These are phyloP conservation scores for Lytechinus pictus DNA, from an alignment of 35 echinoderm and acorn worm species.

Conservation along the genomic window DNA sequence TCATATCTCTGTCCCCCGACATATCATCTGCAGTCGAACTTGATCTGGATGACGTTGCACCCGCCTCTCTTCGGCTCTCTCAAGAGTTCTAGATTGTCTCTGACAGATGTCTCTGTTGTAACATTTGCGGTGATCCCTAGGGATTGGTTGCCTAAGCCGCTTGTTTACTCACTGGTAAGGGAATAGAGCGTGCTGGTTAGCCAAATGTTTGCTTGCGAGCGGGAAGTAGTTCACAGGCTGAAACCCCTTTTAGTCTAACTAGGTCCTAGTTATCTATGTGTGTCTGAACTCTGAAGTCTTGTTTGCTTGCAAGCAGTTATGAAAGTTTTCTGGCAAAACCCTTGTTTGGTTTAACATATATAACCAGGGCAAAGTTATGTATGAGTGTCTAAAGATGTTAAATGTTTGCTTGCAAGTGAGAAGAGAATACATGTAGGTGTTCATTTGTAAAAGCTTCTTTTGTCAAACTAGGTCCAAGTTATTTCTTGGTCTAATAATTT, in stretches of 20 bases:
- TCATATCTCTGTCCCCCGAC: neutral
- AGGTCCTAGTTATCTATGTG: neutral
- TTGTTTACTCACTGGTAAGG: conserved; percentile 21
- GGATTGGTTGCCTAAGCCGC: conserved; percentile 26
- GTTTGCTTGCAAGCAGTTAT: too few relatives aligned
- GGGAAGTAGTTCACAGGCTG: neutral
- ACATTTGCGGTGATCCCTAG: conserved; percentile 3
- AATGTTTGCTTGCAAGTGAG: too few relatives aligned
- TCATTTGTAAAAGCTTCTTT: too few relatives aligned
- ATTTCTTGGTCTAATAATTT: too few relatives aligned
- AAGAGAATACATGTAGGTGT: too few relatives aligned
- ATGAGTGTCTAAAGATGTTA: too few relatives aligned
- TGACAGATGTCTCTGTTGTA: conserved; percentile 38
- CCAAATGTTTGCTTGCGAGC: conserved; percentile 33
- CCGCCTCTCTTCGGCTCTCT: neutral
- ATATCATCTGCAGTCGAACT: neutral
- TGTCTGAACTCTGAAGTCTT: too few relatives aligned
- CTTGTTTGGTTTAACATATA: too few relatives aligned
- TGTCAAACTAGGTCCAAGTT: too few relatives aligned
- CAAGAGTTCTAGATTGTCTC: neutral
- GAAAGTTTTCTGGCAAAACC: too few relatives aligned
- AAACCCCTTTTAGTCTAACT: neutral
- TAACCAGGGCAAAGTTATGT: too few relatives aligned
- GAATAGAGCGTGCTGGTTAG: neutral
- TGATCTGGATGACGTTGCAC: neutral